A percentile compares a stretch with the other conserved stretches of the same genome.
Conservation (phyloP, 2,797 vertebrate species). For the Poeciliopsis presidionis region DNA sequence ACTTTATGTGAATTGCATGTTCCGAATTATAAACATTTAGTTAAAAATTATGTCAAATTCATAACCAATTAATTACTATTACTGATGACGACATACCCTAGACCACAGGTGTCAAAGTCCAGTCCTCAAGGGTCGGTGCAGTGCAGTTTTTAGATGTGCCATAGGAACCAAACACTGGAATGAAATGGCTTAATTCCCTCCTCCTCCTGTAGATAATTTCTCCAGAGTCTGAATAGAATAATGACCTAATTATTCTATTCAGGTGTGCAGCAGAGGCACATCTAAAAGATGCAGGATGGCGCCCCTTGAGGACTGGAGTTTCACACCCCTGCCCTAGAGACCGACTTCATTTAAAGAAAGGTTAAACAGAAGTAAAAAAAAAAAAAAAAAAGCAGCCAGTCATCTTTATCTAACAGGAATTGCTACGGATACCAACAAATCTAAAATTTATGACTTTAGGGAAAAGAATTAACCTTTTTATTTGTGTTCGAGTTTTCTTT, state of each 20-base stretch:
- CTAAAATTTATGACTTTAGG: background rate
- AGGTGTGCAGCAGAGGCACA: too few species aligned
- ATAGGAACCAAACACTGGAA: too few species aligned
- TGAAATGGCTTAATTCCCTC: too few species aligned
- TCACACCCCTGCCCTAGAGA: background rate
- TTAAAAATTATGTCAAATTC: background rate
- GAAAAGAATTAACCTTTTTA: background rate
- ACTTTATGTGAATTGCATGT: background rate
- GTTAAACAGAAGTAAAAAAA: background rate
- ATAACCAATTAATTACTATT: background rate
- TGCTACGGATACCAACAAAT: background rate
- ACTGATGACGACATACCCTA: background rate
- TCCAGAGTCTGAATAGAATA: too few species aligned
- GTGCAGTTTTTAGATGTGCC: too few species aligned
- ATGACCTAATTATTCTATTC: too few species aligned
- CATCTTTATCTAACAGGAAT: background rate
- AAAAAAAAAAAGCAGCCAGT: background rate
- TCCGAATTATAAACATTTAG: background rate
- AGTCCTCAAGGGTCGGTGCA: too few species aligned
- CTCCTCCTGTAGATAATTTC: too few species aligned
- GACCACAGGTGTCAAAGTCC: too few species aligned
- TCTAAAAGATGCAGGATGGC: too few species aligned
- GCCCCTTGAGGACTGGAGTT: too few species aligned
- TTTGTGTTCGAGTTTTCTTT: background rate
- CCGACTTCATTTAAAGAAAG: background rate